Evolutionary conservation across 1,140 invertebrate genomes (phyloP).

Genomic region (Drosophila ananassae): DNA sequence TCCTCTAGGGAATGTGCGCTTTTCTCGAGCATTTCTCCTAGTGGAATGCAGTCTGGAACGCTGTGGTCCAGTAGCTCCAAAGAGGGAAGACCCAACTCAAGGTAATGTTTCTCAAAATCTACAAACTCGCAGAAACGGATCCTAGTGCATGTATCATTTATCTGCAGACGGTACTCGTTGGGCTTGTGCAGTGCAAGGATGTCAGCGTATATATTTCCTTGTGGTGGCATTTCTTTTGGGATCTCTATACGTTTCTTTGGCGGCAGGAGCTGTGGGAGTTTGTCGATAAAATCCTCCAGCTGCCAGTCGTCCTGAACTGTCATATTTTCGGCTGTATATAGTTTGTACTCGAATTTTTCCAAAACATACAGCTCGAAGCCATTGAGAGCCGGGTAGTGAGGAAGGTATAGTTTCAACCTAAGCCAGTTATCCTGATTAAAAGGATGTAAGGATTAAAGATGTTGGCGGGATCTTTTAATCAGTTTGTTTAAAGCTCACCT

Average conservation of each 20-base stretch:
- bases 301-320: constrained; percentile 32
- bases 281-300: constrained; percentile 44
- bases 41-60: constrained; percentile 59
- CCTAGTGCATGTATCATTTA: constrained; percentile 44
- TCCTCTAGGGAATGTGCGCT: constrained; percentile 29
- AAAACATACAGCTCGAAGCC: constrained; percentile 44
- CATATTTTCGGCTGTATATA: constrained; percentile 29
- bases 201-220: constrained; percentile 58
- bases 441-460: background rate
- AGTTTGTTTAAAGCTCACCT: background rate
- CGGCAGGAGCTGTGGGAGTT: constrained; percentile 32
- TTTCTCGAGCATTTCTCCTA: constrained; percentile 49
- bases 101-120: constrained; percentile 57
- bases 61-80: constrained; percentile 62
- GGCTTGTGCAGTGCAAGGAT: constrained; percentile 57
- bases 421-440: constrained; percentile 26
- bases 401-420: constrained; percentile 48
- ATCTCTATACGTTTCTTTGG: background rate
- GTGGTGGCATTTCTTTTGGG: background rate
- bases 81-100: constrained; percentile 62
- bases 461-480: constrained; percentile 8
- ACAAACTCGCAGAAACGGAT: constrained; percentile 61
- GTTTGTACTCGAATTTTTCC: constrained; percentile 54
- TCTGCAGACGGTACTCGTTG: constrained; percentile 51
- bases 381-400: constrained; percentile 44